Conservation (phyloP, 1,140 invertebrate genomes). For the Helicorthomorpha holstii region DNA sequence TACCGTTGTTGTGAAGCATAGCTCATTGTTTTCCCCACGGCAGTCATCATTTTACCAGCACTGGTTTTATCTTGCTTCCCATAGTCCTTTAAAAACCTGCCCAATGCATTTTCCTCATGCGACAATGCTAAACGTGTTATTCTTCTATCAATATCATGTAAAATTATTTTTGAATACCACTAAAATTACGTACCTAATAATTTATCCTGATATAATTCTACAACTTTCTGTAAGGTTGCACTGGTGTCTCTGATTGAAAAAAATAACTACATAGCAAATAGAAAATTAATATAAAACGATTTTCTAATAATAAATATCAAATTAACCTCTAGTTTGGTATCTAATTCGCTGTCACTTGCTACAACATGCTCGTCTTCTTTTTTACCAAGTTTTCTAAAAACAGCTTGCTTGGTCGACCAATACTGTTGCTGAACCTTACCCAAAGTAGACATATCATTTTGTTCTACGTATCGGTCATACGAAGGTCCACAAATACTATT, state of each 20-base stretch:
- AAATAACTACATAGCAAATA: constrained; percentile 42
- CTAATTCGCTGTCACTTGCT: constrained; percentile 86
- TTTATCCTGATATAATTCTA: constrained; percentile 87
- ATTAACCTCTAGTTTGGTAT: constrained; percentile 75
- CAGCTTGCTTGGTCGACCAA: constrained; percentile 94
- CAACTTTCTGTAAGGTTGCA: constrained; percentile 65
- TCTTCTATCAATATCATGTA: not conserved
- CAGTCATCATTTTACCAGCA: constrained; percentile 82
- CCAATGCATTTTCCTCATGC: constrained; percentile 89
- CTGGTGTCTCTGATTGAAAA: constrained; percentile 87
- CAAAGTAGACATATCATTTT: constrained; percentile 36
- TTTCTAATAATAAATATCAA: not conserved
- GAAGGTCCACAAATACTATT: constrained; percentile 15
- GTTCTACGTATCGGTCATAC: constrained; percentile 27
- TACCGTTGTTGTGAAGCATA: constrained; percentile 79
- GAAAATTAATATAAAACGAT: not conserved
- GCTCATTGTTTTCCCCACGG: constrained; percentile 81
- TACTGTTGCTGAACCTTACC: constrained; percentile 87
- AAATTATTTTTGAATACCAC: not conserved
- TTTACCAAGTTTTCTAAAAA: constrained; percentile 83
- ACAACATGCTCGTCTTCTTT: constrained; percentile 96
- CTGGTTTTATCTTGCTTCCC: constrained; percentile 74
- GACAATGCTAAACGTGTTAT: constrained; percentile 44
- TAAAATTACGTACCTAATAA: constrained; percentile 44
- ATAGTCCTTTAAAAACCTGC: constrained; percentile 83